Base-by-base conservation (phyloP, 2,113 vertebrate genomes). In the Percina caprodes region DNA sequence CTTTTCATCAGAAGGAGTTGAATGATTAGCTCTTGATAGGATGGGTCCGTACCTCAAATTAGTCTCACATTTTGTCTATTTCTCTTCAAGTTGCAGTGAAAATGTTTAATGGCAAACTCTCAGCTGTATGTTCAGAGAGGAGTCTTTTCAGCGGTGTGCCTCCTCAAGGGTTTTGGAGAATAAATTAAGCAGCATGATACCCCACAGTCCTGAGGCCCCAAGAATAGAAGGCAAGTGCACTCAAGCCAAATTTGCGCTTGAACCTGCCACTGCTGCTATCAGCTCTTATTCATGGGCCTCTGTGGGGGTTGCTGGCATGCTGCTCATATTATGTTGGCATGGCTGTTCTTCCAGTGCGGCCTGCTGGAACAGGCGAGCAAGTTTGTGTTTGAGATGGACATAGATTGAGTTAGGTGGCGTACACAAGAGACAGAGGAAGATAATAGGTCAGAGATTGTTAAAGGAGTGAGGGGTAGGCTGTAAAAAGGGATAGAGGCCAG, bases 211-310 rank as follows among this genome's bases (percentile, higher is more conserved):
- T 2, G 24, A 74, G 62, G 69, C 74, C 75, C 74, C 76, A 63
- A 78, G 86, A 89, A 83, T 77, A 83, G 86, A 88, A 74, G 54
- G 26, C 73, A 71, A 82, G 39, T 59, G 69, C 58, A 73, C 71
- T 88, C 66, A 61, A 79, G 77, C 75, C 62, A 86, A 79, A 80
- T 63, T 87, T 84, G 63, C 69, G 78, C 78, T 91, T 91, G 73
- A 91, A 84, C 74, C 76, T 72, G 81, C 69, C 79, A 68, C 77
- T 70, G 66, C 82, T 69, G 69, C 80, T 82, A 86, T 88, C 72
- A 65, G 87, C 79, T 85, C 85, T 83, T 83, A 80, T 87, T 90
- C 83, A 84, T 46, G 81, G 79, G 23, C 49, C 82, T 87, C 85
- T 74, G 76, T 78, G 80, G 84, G 84, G 67, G 58, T 75, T 61